These are phyloP conservation scores for Oncorhynchus tshawytscha DNA, from an alignment of 2,113 vertebrate genomes.

Conservation along the genomic window DNA sequence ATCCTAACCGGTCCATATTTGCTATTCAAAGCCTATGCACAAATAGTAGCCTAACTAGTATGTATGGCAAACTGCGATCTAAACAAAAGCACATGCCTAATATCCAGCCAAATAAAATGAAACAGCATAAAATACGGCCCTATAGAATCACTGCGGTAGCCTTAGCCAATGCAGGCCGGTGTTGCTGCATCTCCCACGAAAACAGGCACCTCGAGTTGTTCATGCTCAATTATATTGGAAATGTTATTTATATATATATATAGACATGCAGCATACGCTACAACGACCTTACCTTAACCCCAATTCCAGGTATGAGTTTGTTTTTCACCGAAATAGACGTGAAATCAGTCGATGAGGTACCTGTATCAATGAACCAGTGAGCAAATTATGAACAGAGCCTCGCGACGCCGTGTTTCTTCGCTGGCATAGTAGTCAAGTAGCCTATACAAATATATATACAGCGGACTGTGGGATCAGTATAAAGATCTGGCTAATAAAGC, in stretches of 20 bases:
- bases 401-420: slow-evolving; percentile 48
- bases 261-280: slow-evolving; percentile 2
- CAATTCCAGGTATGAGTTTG: slow-evolving; percentile 32
- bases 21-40: neutral
- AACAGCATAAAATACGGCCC: slow-evolving; percentile 39
- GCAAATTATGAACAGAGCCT: slow-evolving; percentile 23
- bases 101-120: slow-evolving; percentile 18
- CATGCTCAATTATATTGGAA: slow-evolving; percentile 13
- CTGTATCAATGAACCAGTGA: slow-evolving; percentile 52
- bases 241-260: no score
- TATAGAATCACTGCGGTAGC: slow-evolving; percentile 71
- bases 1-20: neutral
- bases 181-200: slow-evolving; percentile 43
- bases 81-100: neutral
- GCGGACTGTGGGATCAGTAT: neutral
- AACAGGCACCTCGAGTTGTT: slow-evolving; percentile 36
- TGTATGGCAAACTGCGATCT: neutral
- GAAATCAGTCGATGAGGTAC: slow-evolving; percentile 48
- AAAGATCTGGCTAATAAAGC: neutral
- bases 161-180: slow-evolving; percentile 68
- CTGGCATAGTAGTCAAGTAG: slow-evolving; percentile 40
- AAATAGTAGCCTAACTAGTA: neutral
- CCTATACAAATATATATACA: slow-evolving; percentile 10
- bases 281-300: slow-evolving; percentile 63
- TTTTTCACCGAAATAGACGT: slow-evolving; percentile 42